A percentile compares a stretch with the other conserved stretches of the same genome.
Evolutionary conservation across 2,888 invertebrate genomes (phyloP).

Genomic region (Nephrotoma flavescens): DNA sequence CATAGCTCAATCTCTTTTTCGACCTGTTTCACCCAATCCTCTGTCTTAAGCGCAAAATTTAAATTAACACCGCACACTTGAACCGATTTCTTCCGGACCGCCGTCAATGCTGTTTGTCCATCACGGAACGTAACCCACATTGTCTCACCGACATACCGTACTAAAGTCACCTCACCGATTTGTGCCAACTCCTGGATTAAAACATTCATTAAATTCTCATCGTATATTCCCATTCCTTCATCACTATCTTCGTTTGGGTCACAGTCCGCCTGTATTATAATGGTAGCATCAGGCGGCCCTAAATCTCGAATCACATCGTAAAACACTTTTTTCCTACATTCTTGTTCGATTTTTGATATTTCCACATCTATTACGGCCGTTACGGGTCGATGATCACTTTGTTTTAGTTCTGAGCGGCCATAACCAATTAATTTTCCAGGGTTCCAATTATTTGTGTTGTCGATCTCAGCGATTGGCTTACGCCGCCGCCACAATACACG

Average conservation of each 20-base stretch:
- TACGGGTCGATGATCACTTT: conserved; percentile 95
- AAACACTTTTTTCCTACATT: conserved; percentile 64
- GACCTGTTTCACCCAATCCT: conserved; percentile 70
- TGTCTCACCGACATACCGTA: conserved; percentile 76
- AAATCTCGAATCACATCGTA: conserved; percentile 70
- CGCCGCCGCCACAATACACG: conserved; percentile 85
- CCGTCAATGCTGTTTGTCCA: conserved; percentile 74
- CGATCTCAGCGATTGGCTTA: conserved; percentile 56
- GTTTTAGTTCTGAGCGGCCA: conserved; percentile 86
- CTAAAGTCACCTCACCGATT: conserved; percentile 79
- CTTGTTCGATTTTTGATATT: conserved; percentile 62
- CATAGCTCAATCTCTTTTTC: conserved; percentile 72
- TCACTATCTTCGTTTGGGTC: conserved; percentile 31
- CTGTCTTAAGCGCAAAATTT: conserved; percentile 61
- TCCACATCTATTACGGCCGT: conserved; percentile 82
- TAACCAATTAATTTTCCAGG: conserved; percentile 75
- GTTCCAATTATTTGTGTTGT: conserved; percentile 47
- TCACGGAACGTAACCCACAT: conserved; percentile 88
- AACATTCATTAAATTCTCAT: conserved; percentile 65
- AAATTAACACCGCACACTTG: conserved; percentile 51
- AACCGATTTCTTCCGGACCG: conserved; percentile 41
- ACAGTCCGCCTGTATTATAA: conserved; percentile 46
- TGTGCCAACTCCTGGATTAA: conserved; percentile 67
- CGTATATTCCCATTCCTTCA: conserved; percentile 47
- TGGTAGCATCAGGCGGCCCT: conserved; percentile 91